Conservation (phyloP, 1,140 invertebrate genomes). For the Holotrichia oblita region DNA sequence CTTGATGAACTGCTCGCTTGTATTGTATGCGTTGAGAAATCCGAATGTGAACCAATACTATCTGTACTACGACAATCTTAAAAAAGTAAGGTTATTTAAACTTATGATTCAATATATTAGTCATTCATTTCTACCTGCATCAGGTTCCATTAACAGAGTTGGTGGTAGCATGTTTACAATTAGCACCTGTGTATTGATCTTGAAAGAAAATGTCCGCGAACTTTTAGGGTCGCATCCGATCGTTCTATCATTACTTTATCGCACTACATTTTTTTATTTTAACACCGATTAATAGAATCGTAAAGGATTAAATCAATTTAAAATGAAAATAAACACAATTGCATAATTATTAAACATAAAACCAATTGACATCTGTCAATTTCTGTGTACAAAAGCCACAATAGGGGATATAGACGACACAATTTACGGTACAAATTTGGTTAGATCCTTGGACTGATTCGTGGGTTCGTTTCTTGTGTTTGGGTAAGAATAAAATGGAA, state of each 20-base stretch:
- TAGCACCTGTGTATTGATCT: constrained; percentile 15
- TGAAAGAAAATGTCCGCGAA: constrained; percentile 1
- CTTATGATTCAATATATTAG: constrained; percentile 50
- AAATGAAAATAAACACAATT: constrained; percentile 22
- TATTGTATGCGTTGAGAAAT: constrained; percentile 72
- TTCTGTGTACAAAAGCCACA: neutral
- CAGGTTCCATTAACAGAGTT: constrained; percentile 53
- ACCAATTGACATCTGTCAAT: constrained; percentile 20
- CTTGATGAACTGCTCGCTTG: constrained; percentile 43
- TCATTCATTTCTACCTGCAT: constrained; percentile 55
- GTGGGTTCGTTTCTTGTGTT: neutral
- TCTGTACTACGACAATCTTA: constrained; percentile 71
- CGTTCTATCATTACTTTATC: neutral
- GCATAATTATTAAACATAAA: constrained; percentile 23
- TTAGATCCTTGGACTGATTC: neutral
- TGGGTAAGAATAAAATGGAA: neutral
- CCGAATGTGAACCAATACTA: constrained; percentile 76
- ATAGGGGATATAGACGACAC: neutral
- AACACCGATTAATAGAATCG: neutral
- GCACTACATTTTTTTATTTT: constrained; percentile 9
- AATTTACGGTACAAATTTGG: constrained; percentile 16
- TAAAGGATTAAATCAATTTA: neutral
- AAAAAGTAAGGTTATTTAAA: constrained; percentile 48
- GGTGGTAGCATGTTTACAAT: constrained; percentile 50
- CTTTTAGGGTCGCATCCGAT: neutral